phyloP scores from a whole-genome alignment of 2,888 invertebrate species.

The Caenorhabditis sp. region DNA sequence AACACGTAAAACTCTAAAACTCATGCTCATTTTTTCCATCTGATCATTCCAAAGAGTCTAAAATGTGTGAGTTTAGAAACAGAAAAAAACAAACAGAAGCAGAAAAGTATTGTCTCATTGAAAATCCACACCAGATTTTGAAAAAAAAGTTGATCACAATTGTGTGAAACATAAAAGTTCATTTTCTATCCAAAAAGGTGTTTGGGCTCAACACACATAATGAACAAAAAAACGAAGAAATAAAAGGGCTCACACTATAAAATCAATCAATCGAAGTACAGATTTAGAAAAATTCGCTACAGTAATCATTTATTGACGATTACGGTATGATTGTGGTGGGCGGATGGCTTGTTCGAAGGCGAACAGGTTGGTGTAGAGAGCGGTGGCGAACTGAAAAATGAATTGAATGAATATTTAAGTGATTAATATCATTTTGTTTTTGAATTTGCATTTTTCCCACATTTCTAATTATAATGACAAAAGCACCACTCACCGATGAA shows the following conservation, averaged over 20 bases:
- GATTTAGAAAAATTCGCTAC: neutral
- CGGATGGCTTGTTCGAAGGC: conserved; percentile 51
- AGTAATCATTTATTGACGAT: conserved; percentile 42
- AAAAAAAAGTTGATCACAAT: conserved; percentile 3
- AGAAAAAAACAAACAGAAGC: neutral
- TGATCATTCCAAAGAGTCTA: conserved; percentile 8
- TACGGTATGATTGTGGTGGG: conserved; percentile 56
- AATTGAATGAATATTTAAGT: neutral
- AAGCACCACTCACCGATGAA: conserved; percentile 19
- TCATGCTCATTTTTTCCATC: conserved; percentile 10
- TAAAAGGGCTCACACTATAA: neutral
- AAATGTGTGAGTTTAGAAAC: neutral
- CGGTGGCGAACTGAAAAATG: conserved; percentile 43
- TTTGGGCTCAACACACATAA: conserved; percentile 3
- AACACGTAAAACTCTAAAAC: neutral
- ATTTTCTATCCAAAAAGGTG: conserved; percentile 10
- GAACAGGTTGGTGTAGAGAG: conserved; percentile 52
- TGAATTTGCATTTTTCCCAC: neutral
- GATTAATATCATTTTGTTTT: neutral
- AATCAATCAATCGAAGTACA: conserved; percentile 3
- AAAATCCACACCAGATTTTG: conserved; percentile 3
- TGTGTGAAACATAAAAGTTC: conserved; percentile 15
- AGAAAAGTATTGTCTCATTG: neutral
- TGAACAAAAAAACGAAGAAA: neutral
- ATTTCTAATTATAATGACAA: neutral